Conservation (phyloP, 1,140 invertebrate species). For the Araneus ventricosus region DNA sequence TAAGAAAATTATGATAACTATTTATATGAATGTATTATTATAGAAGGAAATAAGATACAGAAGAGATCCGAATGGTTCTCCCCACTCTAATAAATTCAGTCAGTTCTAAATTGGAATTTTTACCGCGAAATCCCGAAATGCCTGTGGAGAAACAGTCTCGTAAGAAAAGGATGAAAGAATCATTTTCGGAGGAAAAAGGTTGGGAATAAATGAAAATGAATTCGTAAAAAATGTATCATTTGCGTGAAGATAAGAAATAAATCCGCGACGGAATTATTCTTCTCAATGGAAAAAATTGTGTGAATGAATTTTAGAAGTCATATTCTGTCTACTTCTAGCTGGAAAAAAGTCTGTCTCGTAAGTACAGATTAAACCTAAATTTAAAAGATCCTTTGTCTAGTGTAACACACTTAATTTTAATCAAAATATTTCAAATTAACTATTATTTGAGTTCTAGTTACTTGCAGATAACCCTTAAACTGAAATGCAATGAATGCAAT, state of each 20-base stretch:
- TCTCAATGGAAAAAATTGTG: neutral
- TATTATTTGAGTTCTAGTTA: too few species aligned
- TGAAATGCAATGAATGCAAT: too few species aligned
- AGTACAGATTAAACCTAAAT: neutral
- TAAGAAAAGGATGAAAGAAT: neutral
- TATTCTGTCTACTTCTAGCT: neutral
- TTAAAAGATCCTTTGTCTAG: neutral
- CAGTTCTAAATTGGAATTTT: neutral
- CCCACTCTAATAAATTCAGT: neutral
- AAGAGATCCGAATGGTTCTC: neutral
- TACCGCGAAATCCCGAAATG: neutral
- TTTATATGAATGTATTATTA: too few species aligned
- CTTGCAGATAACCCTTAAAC: too few species aligned
- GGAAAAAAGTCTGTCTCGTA: neutral
- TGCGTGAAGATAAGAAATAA: neutral
- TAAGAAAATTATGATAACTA: too few species aligned
- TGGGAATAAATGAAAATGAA: neutral
- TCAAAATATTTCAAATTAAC: neutral
- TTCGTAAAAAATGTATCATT: neutral
- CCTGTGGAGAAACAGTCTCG: neutral
- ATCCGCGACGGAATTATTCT: neutral
- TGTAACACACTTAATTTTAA: neutral
- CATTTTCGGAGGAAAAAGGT: neutral
- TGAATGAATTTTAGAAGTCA: neutral
- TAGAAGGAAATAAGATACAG: too few species aligned